Evolutionary conservation across 2,888 invertebrate species (phyloP).

Genomic region (Agelastica alni): DNA sequence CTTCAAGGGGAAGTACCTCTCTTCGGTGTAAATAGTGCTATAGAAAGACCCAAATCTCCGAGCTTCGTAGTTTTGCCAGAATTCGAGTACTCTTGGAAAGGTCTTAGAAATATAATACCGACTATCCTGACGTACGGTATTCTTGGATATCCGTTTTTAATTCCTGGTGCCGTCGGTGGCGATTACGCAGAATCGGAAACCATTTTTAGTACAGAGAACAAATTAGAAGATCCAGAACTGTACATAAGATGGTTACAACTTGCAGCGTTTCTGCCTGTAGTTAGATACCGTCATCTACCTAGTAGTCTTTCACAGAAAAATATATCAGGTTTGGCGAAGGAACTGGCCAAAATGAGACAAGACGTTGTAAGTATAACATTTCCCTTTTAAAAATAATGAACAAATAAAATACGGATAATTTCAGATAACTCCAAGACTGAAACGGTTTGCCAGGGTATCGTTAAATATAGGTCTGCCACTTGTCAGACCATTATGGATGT

Average conservation of each 20-base stretch:
- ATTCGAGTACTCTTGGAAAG: slow-evolving; percentile 87
- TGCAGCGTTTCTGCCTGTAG: slow-evolving; percentile 87
- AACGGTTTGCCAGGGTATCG: slow-evolving; percentile 77
- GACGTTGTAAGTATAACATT: slow-evolving; percentile 61
- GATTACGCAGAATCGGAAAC: slow-evolving; percentile 69
- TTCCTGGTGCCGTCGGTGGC: slow-evolving; percentile 94
- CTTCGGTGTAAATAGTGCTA: slow-evolving; percentile 83
- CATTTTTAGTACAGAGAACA: slow-evolving; percentile 58
- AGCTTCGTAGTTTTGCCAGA: slow-evolving; percentile 86
- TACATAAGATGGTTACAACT: slow-evolving; percentile 91
- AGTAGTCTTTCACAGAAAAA: slow-evolving; percentile 81
- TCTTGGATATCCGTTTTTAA: slow-evolving; percentile 89
- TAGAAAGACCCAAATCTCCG: slow-evolving; percentile 79
- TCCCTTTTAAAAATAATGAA: too few relatives aligned
- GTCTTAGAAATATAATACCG: slow-evolving; percentile 72
- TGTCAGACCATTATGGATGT: slow-evolving; percentile 88
- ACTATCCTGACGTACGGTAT: slow-evolving; percentile 86
- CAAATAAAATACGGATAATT: too few relatives aligned
- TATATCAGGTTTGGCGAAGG: slow-evolving; percentile 77
- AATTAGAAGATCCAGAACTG: slow-evolving; percentile 77
- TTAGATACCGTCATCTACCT: slow-evolving; percentile 89
- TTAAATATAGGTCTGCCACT: slow-evolving; percentile 82
- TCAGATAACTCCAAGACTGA: slow-evolving; percentile 74
- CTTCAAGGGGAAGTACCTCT: slow-evolving; percentile 59
- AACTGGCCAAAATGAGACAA: slow-evolving; percentile 73